Percentiles rank a stretch among this genome's conserved stretches.
These are phyloP conservation scores for Cotesia chilonis DNA, from an alignment of 1,140 invertebrate genomes.

Conservation along the genomic window DNA sequence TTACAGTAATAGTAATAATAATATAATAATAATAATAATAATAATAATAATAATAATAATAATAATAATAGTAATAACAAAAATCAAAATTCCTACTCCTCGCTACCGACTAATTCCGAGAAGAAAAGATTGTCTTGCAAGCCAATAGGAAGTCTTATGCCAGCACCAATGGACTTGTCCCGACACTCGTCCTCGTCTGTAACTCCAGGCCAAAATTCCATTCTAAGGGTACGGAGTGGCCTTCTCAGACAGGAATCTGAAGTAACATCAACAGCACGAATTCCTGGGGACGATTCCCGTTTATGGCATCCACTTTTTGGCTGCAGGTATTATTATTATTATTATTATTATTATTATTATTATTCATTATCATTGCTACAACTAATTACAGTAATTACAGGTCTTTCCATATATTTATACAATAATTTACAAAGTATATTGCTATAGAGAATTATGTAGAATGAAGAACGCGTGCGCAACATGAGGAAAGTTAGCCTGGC, in stretches of 20 bases:
- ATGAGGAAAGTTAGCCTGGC: neutral
- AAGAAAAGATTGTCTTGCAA: constrained; percentile 50
- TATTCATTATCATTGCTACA: no score
- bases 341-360: constrained; percentile 28
- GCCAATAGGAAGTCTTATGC: constrained; percentile 62
- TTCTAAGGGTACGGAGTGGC: constrained; percentile 56
- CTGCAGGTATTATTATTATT: constrained; percentile 66
- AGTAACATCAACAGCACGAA: constrained; percentile 59
- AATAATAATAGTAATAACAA: no score
- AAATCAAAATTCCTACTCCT: constrained; percentile 5
- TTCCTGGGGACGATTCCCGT: constrained; percentile 64
- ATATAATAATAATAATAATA: no score
- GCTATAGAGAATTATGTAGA: neutral
- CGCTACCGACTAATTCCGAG: neutral
- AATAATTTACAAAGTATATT: neutral
- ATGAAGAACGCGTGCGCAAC: constrained; percentile 22
- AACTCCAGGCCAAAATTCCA: constrained; percentile 45
- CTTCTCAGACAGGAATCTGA: constrained; percentile 61
- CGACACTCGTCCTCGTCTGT: constrained; percentile 46
- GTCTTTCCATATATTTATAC: neutral
- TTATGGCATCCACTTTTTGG: constrained; percentile 77
- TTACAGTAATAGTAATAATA: no score
- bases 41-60: no score
- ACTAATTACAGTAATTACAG: constrained; percentile 1
- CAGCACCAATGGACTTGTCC: constrained; percentile 57